These are phyloP conservation scores for Tachysurus vachellii DNA, from an alignment of 2,113 vertebrate species.

Conservation along the genomic window DNA sequence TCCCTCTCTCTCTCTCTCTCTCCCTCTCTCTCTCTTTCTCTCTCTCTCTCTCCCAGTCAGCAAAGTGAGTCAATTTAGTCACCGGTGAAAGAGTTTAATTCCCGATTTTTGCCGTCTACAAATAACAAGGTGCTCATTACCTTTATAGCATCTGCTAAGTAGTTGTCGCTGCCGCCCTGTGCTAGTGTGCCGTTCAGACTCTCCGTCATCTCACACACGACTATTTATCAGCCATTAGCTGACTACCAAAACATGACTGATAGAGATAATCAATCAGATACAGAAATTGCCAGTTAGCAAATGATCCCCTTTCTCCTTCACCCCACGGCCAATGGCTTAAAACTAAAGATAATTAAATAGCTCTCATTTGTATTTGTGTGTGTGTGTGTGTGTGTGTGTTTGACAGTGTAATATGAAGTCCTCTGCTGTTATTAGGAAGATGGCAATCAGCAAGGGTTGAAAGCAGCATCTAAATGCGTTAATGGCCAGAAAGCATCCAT, in stretches of 20 bases:
- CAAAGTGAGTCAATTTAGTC: slow-evolving; percentile 31
- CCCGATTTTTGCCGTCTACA: slow-evolving; percentile 31
- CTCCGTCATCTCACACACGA: slow-evolving; percentile 54
- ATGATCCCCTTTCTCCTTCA: slow-evolving; percentile 46
- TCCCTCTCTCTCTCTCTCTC: not conserved
- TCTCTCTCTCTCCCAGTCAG: slow-evolving; percentile 17
- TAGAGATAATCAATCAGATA: slow-evolving; percentile 34
- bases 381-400: slow-evolving; percentile 4
- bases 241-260: slow-evolving; percentile 46
- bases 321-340: not conserved
- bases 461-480: slow-evolving; percentile 32
- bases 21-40: not conserved
- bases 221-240: slow-evolving; percentile 54
- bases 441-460: slow-evolving; percentile 4
- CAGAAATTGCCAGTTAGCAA: slow-evolving; percentile 41
- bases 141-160: not conserved
- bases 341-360: slow-evolving; percentile 38
- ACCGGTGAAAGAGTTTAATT: slow-evolving; percentile 18
- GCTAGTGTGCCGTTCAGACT: slow-evolving; percentile 37
- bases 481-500: slow-evolving; percentile 31
- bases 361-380: slow-evolving; percentile 12
- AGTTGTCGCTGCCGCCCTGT: slow-evolving; percentile 21
- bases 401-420: slow-evolving; percentile 28
- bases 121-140: slow-evolving; percentile 31
- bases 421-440: slow-evolving; percentile 29